Evolutionary conservation across 2,797 vertebrate species (phyloP).

Genomic region (Serranus cabrilla): DNA sequence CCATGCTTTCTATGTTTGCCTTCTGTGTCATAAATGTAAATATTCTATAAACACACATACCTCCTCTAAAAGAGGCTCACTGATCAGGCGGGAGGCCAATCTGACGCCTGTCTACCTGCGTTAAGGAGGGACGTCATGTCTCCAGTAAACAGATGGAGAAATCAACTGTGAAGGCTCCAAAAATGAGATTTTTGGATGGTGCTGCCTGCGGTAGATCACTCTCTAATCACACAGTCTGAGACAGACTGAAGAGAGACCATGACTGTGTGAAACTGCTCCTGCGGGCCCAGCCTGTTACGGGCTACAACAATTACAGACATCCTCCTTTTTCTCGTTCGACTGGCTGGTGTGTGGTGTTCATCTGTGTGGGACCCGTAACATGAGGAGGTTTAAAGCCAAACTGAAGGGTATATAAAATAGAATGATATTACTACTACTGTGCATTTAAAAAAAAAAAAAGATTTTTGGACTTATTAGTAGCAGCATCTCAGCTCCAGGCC

Average conservation of each 20-base stretch:
- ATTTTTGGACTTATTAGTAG: too few species aligned
- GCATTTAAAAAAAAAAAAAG: too few species aligned
- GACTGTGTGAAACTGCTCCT: slow-evolving; percentile 55
- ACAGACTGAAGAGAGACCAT: slow-evolving; percentile 60
- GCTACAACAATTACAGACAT: slow-evolving; percentile 31
- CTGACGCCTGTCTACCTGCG: slow-evolving; percentile 57
- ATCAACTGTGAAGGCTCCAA: slow-evolving; percentile 52
- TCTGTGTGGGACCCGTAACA: slow-evolving; percentile 23
- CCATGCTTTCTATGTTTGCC: slow-evolving; percentile 22
- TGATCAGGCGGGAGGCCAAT: slow-evolving; percentile 35
- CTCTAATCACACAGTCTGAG: slow-evolving; percentile 70
- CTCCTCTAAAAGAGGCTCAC: slow-evolving; percentile 11
- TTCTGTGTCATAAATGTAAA: slow-evolving; percentile 7
- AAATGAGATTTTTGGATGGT: slow-evolving; percentile 56
- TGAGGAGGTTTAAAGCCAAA: slow-evolving; percentile 9
- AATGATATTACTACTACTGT: too few species aligned
- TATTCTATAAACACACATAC: slow-evolving; percentile 22
- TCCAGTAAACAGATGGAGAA: slow-evolving; percentile 60
- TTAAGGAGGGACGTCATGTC: slow-evolving; percentile 33
- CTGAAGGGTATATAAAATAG: background rate
- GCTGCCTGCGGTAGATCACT: slow-evolving; percentile 41
- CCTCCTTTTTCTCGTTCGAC: slow-evolving; percentile 9
- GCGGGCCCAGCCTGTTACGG: slow-evolving; percentile 33
- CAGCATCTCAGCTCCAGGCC: too few species aligned
- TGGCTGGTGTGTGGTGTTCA: slow-evolving; percentile 26